Evolutionary conservation across 2,888 invertebrate species (phyloP), one percentile per base, ranked within the genome.

Genomic region (Melangyna quadrimaculata): DNA sequence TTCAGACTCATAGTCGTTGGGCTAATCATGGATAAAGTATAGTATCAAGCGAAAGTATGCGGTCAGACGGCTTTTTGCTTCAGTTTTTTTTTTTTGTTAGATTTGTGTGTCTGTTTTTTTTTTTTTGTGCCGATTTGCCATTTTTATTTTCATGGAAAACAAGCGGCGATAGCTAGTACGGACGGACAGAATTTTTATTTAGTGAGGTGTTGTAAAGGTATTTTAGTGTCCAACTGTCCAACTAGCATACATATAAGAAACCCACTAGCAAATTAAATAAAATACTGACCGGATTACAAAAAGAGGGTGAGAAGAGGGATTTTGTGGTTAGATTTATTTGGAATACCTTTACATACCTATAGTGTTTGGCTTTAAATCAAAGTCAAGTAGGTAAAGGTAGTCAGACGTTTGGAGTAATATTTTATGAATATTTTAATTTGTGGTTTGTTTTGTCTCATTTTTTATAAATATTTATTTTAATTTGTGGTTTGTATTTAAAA

Each of bases 41-140:
- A n/a, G n/a, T n/a, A 40, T 72, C 40, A 32, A 59, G 57, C 72
- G 72, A 72, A 72, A 72, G 72, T 40, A 72, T 72, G 72, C 72
- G 72, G 72, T 72, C 14, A 72, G 72, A 59, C 72, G 72, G 10
- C 72, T 72, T 72, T 72, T 72, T 72, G 35, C 32, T 45, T 55
- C 5, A 57, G 57, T 59, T 45, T 71, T 53, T 37, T n/a, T n/a
- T n/a, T n/a, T n/a, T n/a, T n/a, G n/a, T n/a, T n/a, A n/a, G n/a
- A n/a, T n/a, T n/a, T n/a, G n/a, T n/a, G n/a, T n/a, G n/a, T n/a
- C n/a, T 37, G n/a, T 53, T 53, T 19, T 14, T 48, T 17, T 22
- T 32, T 24, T 69, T 22, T n/a, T 69, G 22, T 45, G 69, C 51
- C 32, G 35, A 43, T 48, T 59, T 59, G 45, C 32, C 32, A 35